Conservation (phyloP, 1,140 invertebrate genomes). For the Tetramorium parvispinum region DNA sequence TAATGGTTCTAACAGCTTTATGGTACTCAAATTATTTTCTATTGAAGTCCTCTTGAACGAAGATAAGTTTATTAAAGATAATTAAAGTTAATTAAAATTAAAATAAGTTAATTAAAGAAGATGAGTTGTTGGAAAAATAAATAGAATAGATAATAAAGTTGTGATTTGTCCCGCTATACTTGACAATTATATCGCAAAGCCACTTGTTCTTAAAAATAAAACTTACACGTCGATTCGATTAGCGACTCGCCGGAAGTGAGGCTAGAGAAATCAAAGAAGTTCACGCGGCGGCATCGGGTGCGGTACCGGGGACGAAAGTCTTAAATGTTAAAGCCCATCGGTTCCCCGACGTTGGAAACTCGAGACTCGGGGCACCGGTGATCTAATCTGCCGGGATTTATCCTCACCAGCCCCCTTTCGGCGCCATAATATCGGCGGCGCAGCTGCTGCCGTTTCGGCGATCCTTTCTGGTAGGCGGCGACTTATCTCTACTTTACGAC, state of each 20-base stretch:
- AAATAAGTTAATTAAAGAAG: constrained; percentile 18
- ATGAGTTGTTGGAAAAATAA: neutral
- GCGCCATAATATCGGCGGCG: constrained; percentile 79
- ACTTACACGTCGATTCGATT: neutral
- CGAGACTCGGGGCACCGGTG: constrained; percentile 65
- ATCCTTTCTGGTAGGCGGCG: constrained; percentile 77
- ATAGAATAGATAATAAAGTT: neutral
- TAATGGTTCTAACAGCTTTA: neutral
- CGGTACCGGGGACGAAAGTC: constrained; percentile 50
- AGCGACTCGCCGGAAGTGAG: neutral
- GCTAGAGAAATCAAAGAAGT: neutral
- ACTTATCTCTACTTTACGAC: constrained; percentile 78
- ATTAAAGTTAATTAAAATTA: no score
- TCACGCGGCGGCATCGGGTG: constrained; percentile 48
- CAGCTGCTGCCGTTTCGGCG: constrained; percentile 80
- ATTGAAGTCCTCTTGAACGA: neutral
- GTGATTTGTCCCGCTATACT: no score
- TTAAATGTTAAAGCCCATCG: constrained; percentile 67
- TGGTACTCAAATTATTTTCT: neutral
- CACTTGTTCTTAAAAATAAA: neutral
- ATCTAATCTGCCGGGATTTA: constrained; percentile 80
- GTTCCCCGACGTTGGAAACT: constrained; percentile 69
- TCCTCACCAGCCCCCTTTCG: constrained; percentile 77
- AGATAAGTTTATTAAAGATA: neutral
- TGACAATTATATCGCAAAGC: neutral